Evolutionary conservation across 2,888 invertebrate species (phyloP).

Genomic region (Spisula solida): DNA sequence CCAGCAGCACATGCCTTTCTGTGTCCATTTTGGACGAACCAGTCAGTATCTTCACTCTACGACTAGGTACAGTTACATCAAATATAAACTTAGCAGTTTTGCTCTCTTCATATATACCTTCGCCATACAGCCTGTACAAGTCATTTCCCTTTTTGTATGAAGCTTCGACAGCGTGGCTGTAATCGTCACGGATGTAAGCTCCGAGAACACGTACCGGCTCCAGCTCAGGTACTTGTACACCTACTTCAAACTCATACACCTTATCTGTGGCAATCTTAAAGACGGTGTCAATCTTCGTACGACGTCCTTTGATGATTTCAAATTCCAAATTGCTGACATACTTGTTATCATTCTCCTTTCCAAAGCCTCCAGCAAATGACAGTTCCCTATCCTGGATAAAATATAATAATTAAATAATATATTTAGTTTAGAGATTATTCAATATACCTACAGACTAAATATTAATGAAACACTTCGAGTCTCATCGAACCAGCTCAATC

Average conservation of each 20-base stretch:
- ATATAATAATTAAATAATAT: not conserved
- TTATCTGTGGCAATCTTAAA: conserved; percentile 62
- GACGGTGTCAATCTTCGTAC: conserved; percentile 60
- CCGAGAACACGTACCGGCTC: conserved; percentile 57
- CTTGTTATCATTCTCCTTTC: conserved; percentile 62
- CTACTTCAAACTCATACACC: conserved; percentile 63
- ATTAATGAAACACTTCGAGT: no score
- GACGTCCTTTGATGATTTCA: conserved; percentile 68
- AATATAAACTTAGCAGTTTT: conserved; percentile 49
- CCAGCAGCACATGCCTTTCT: conserved; percentile 63
- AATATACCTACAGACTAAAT: no score
- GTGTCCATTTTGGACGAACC: conserved; percentile 54
- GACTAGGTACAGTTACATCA: conserved; percentile 68
- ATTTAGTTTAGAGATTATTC: no score
- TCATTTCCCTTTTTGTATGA: conserved; percentile 57
- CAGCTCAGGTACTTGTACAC: conserved; percentile 57
- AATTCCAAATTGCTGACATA: conserved; percentile 69
- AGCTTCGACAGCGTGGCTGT: conserved; percentile 57
- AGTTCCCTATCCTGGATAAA: conserved; percentile 50
- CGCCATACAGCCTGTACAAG: conserved; percentile 52
- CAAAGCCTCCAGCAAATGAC: conserved; percentile 67
- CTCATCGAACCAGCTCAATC: no score
- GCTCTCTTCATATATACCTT: conserved; percentile 44
- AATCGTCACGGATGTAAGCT: conserved; percentile 48
- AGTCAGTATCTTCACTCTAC: conserved; percentile 65